Evolutionary conservation across 2,797 vertebrate species (phyloP).

Genomic region (Chrysocyon brachyurus): DNA sequence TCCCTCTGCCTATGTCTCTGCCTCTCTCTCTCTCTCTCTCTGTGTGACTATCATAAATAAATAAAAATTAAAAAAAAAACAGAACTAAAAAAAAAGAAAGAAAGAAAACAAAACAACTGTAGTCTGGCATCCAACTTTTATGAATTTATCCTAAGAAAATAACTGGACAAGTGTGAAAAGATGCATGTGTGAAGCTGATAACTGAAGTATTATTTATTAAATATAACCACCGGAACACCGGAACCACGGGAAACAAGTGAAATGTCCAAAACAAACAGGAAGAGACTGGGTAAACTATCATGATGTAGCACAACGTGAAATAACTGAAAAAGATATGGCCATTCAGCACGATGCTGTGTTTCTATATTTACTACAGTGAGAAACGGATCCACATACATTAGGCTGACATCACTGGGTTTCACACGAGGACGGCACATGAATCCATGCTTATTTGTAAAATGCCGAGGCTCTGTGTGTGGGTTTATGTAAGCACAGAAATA

Average conservation of each 20-base stretch:
- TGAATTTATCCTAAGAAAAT: slow-evolving; percentile 54
- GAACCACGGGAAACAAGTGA: neutral
- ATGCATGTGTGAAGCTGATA: neutral
- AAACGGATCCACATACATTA: rapidly evolving
- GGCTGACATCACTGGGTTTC: rapidly evolving
- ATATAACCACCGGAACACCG: too few relatives aligned
- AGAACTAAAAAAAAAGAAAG: too few relatives aligned
- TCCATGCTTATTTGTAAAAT: too few relatives aligned
- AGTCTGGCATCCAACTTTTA: neutral
- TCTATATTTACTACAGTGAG: rapidly evolving
- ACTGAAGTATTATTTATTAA: neutral
- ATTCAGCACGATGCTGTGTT: rapidly evolving
- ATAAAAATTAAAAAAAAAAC: neutral
- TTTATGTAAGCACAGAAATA: rapidly evolving
- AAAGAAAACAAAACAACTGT: neutral
- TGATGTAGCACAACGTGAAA: neutral
- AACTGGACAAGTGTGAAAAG: slow-evolving; percentile 39
- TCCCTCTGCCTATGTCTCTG: too few relatives aligned
- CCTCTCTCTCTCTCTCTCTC: too few relatives aligned
- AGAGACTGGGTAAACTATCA: neutral
- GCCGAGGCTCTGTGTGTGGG: rapidly evolving
- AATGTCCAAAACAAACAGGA: neutral
- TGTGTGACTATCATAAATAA: too few relatives aligned
- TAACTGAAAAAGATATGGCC: rapidly evolving
- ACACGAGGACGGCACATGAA: rapidly evolving